These are phyloP conservation scores for Tetragonula carbonaria DNA, from an alignment of 2,888 invertebrate genomes.

Conservation along the genomic window DNA sequence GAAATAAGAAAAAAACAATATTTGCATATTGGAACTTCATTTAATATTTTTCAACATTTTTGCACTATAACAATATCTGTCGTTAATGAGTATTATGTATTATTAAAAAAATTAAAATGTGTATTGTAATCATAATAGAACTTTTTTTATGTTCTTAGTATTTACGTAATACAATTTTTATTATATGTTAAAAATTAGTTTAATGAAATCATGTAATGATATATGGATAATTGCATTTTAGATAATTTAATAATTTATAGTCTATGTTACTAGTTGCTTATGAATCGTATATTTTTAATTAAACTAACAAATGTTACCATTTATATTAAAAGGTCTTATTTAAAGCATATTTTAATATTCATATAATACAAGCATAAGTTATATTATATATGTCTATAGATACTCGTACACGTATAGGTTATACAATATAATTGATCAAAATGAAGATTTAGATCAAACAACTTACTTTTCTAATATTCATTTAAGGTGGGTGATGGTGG, in stretches of 20 bases:
- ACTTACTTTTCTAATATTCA: slow-evolving; percentile 66
- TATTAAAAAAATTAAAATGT: slow-evolving; percentile 8
- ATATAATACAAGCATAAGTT: slow-evolving; percentile 28
- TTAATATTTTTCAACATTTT: not conserved
- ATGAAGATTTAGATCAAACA: slow-evolving; percentile 46
- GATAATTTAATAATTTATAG: slow-evolving; percentile 7
- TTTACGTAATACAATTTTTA: slow-evolving; percentile 13
- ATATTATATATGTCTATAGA: not conserved
- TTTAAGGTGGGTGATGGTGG: slow-evolving; percentile 80
- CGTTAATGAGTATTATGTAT: slow-evolving; percentile 10
- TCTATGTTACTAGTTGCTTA: slow-evolving; percentile 14
- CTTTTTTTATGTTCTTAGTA: slow-evolving; percentile 20
- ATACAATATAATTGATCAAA: slow-evolving; percentile 27
- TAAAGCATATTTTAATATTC: slow-evolving; percentile 33
- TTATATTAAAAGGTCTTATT: slow-evolving; percentile 15
- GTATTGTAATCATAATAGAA: slow-evolving; percentile 22
- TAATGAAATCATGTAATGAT: slow-evolving; percentile 7
- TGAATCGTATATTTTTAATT: not conserved
- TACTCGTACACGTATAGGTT: slow-evolving; percentile 28
- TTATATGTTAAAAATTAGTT: slow-evolving; percentile 12
- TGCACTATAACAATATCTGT: slow-evolving; percentile 3
- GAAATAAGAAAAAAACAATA: slow-evolving; percentile 3
- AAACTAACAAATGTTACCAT: not conserved
- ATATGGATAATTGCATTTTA: slow-evolving; percentile 15
- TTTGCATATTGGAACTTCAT: slow-evolving; percentile 2